Evolutionary conservation across 2,797 vertebrate genomes (phyloP).

Genomic region (Micrastur ruficollis): DNA sequence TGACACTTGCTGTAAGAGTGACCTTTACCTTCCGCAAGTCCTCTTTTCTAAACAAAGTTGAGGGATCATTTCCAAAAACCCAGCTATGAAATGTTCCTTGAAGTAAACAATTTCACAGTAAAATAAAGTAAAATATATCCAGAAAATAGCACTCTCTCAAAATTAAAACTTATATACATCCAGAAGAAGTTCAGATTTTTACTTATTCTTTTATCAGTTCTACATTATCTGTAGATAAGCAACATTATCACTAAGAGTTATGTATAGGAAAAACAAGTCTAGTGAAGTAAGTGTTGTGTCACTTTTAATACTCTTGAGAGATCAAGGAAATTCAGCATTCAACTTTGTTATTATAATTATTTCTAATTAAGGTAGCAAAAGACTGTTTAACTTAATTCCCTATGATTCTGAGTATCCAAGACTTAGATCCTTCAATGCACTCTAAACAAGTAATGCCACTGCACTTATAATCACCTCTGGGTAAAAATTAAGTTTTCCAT

Average conservation of each 20-base stretch:
- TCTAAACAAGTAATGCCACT: neutral
- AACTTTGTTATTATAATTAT: neutral
- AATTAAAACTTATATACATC: conserved; percentile 29
- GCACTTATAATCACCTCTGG: neutral
- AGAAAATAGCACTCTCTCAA: conserved; percentile 29
- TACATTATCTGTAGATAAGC: neutral
- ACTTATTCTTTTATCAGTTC: neutral
- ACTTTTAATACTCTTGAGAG: neutral
- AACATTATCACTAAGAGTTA: neutral
- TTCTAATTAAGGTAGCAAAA: conserved; percentile 1
- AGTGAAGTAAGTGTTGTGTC: neutral
- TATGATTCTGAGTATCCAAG: neutral
- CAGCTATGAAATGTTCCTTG: neutral
- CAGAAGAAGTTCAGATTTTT: neutral
- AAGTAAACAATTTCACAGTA: conserved; percentile 24
- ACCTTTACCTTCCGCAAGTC: neutral
- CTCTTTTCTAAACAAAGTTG: neutral
- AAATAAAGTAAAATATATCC: conserved; percentile 23
- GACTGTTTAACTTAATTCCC: neutral
- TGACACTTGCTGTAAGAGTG: neutral
- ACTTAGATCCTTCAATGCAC: neutral
- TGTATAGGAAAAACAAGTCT: neutral
- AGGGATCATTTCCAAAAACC: neutral
- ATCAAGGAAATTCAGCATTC: neutral
- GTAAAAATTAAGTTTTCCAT: neutral